Percentiles rank a stretch among this genome's conserved stretches.
phyloP scores from a whole-genome alignment of 2,888 invertebrate species.

The Norana najaformis region DNA sequence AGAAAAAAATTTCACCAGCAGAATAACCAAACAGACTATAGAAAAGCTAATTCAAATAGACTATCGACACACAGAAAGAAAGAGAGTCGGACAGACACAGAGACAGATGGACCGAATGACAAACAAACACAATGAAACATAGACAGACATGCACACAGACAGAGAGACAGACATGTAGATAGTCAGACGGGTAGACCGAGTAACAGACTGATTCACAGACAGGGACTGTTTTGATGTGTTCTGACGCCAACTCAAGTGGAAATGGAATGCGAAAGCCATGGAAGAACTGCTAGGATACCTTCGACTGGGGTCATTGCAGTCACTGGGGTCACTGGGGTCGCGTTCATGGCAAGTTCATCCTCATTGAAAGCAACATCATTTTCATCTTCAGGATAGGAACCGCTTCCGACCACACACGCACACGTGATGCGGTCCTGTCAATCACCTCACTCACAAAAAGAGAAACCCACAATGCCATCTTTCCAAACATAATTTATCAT shows the following conservation, averaged over 20 bases:
- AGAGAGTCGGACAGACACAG: too few species aligned
- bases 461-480: too few species aligned
- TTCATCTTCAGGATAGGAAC: background rate
- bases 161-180: background rate
- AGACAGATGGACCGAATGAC: too few species aligned
- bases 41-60: too few species aligned
- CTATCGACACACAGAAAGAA: too few species aligned
- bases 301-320: background rate
- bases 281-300: background rate
- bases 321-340: background rate
- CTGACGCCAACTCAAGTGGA: background rate
- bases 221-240: background rate
- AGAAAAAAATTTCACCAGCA: too few species aligned
- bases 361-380: background rate
- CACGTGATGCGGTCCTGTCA: background rate
- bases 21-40: too few species aligned
- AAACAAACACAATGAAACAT: too few species aligned
- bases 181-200: background rate
- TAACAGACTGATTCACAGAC: background rate
- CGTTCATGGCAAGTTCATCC: background rate
- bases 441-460: background rate
- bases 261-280: background rate
- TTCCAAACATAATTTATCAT: too few species aligned
- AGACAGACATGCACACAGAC: background rate
- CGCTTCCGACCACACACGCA: background rate